Base-by-base conservation (phyloP, 1,140 invertebrate genomes). In the Drosophila nebulosa region DNA sequence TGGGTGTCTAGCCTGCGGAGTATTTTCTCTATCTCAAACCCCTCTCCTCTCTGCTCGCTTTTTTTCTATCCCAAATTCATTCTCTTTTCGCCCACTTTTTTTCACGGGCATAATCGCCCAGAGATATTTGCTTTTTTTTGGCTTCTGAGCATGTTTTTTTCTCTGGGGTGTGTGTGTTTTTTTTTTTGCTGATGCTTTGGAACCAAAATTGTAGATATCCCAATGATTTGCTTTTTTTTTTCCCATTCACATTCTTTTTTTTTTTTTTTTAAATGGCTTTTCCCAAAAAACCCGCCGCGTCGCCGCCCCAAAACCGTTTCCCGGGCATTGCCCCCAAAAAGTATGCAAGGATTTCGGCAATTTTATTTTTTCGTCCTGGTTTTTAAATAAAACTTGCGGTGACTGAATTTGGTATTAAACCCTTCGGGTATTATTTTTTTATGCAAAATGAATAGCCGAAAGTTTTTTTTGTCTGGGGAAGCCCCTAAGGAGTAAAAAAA, bases 161-260 rank as follows among this genome's bases (percentile, higher is more conserved):
- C 10, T 26, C 9, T 55, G 30, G n/a, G 46, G 30, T 59, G 63
- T 53, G 26, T 52, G 46, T 63, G 6, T 39, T 39, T 18, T 18
- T 21, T 46, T 46, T 67, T 52, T 46, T 85, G 64, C 64, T 42
- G 51, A 86, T 86, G 81, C 81, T 86, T 81, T 85, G 81, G 86
- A 86, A 81, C 78, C 81, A 69, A 85, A 85, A 86, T 81, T 81
- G 81, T 71, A 81, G 81, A 85, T 85, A 85, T 81, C 69, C 69
- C 78, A 78, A 86, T 77, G 69, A 71, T 78, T 74, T 64, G 39
- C 36, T 64, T 61, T 52, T 60, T 62, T n/a, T 35, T 80, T 52
- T 42, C 7, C 42, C 27, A 64, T 51, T 57, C 61, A 67, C 24
- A 64, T 51, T 27, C 32, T 58, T 66, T 30, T 57, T 24, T 36